These are phyloP conservation scores for Drosophila dives DNA, from an alignment of 2,888 invertebrate species.

Conservation along the genomic window DNA sequence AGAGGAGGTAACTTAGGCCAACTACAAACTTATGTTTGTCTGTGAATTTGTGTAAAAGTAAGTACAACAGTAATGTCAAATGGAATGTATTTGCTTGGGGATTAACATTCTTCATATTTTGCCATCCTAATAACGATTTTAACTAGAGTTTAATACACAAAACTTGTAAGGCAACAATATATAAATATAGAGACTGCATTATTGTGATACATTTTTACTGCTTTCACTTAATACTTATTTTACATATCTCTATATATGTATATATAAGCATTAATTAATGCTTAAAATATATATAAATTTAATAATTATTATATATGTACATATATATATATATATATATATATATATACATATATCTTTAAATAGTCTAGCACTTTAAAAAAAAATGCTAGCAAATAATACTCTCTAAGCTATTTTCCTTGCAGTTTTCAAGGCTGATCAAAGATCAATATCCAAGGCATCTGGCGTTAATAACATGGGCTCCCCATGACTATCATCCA, in stretches of 20 bases:
- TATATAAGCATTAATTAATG: slow-evolving; percentile 18
- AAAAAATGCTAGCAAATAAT: slow-evolving; percentile 1
- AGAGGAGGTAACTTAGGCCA: slow-evolving; percentile 11
- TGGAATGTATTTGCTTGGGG: slow-evolving; percentile 39
- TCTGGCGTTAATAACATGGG: slow-evolving; percentile 86
- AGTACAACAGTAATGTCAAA: slow-evolving; percentile 25
- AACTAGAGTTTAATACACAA: background rate
- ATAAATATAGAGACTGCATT: slow-evolving; percentile 1
- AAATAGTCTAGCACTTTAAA: background rate
- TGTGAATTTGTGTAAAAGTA: slow-evolving; percentile 9
- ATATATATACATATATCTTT: background rate
- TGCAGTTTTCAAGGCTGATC: slow-evolving; percentile 29
- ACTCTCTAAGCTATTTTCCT: slow-evolving; percentile 1
- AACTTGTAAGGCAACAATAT: background rate
- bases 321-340: background rate
- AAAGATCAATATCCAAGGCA: slow-evolving; percentile 85
- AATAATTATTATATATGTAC: background rate
- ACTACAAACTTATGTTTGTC: slow-evolving; percentile 13
- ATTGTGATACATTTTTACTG: slow-evolving; percentile 18
- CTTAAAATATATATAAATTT: background rate
- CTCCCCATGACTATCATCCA: slow-evolving; percentile 77
- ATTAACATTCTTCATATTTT: background rate
- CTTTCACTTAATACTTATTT: slow-evolving; percentile 37
- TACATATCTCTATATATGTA: slow-evolving; percentile 15
- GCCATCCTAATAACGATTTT: background rate